Base-by-base conservation (phyloP, 1,140 invertebrate genomes). In the Hylaeus anthracinus region DNA sequence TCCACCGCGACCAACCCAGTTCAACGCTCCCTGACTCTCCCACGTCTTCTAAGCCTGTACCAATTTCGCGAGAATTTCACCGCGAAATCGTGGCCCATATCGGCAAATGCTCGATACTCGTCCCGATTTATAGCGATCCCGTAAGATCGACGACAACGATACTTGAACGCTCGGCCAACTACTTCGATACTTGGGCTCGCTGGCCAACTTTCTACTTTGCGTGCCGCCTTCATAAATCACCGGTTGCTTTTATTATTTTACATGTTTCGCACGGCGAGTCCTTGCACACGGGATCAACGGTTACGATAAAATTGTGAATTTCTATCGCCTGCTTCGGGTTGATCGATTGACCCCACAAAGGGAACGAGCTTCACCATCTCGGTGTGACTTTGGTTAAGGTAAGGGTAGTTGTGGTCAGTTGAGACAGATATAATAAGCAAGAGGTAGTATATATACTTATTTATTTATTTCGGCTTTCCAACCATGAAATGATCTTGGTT, bases 21-120 rank as follows among this genome's bases (percentile, higher is more conserved):
- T 51, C 56, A 14, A 67, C 14, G 63, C 53, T 55, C 9, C 56
- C 14, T 58, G 45, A 39, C 0, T 3, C 1, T 45, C 43, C 14
- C 12, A 5, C 41, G 43, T 14, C 51, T n/a, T 37, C 45, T 41
- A 15, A 51, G n/a, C 26, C 26, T 66, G 26, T 37, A 64, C 55
- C 70, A 80, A 82, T 82, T 85, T 84, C 61, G 74, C 60, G 58
- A 14, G 61, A 39, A 64, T 65, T 48, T 69, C 56, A 12, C 51
- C 69, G 63, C 53, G 79, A 72, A 75, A 86, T 81, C 78, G 65
- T 83, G 80, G 71, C 64, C 9, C 71, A 69, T 26, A 26, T 82
- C 51, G 77, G 15, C 26, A 43, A 58, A 65, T 51, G 53, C 51
- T 72, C 67, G 12, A 39, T 14, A 1, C 10, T 39, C 39, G 72